Conservation (phyloP, 2,888 invertebrate species). For the Gordius sp. region DNA sequence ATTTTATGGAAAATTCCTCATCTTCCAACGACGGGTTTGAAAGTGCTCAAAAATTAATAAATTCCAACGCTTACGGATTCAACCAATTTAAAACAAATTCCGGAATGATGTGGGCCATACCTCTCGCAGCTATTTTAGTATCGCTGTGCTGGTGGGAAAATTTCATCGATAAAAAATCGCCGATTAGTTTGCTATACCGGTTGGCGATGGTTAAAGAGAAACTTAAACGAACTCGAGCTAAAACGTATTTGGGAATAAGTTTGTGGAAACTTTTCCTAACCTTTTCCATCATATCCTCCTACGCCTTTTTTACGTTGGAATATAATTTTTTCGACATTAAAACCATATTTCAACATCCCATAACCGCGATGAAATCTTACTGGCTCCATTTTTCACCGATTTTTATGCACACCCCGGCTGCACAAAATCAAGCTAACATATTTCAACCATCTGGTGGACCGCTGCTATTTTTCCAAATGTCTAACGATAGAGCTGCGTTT, state of each 20-base stretch:
- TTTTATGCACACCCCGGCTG: background rate
- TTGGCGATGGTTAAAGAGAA: constrained; percentile 47
- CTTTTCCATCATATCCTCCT: background rate
- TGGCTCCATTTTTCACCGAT: background rate
- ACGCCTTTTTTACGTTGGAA: background rate
- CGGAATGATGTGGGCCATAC: constrained; percentile 47
- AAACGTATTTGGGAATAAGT: constrained; percentile 61
- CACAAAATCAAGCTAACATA: background rate
- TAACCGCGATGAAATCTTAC: background rate
- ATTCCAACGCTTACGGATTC: too few species aligned
- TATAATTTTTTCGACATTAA: constrained; percentile 9
- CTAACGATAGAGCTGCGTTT: background rate
- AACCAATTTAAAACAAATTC: too few species aligned
- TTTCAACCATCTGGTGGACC: background rate
- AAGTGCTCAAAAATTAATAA: too few species aligned
- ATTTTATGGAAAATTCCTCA: too few species aligned
- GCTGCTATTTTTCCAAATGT: background rate
- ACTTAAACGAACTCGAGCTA: constrained; percentile 40
- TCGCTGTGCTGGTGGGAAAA: constrained; percentile 97
- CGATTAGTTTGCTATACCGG: constrained; percentile 34
- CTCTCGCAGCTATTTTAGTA: constrained; percentile 52
- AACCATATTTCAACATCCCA: background rate
- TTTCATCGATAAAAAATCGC: constrained; percentile 59
- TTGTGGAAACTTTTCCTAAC: constrained; percentile 54
- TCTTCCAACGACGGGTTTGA: too few species aligned